phyloP scores from a whole-genome alignment of 2,888 invertebrate genomes.

The Panopea generosa region DNA sequence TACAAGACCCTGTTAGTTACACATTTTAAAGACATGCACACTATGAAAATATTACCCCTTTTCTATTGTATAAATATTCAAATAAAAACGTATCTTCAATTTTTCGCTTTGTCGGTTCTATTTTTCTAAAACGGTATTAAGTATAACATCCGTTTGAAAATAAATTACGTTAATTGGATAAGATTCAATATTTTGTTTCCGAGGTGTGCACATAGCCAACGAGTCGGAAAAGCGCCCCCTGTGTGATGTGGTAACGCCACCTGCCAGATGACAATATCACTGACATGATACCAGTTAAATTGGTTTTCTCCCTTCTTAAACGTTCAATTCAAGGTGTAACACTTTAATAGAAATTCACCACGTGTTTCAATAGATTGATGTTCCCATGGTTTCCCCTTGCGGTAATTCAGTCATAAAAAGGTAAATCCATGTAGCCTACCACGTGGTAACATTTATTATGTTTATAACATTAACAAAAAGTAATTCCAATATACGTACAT shows the following conservation, averaged over 20 bases:
- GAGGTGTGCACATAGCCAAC: constrained; percentile 29
- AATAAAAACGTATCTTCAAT: constrained; percentile 18
- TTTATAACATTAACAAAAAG: no score
- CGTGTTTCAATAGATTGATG: constrained; percentile 2
- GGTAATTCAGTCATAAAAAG: no score
- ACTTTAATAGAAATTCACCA: constrained; percentile 10
- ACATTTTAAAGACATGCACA: constrained; percentile 1
- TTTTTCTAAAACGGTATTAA: no score
- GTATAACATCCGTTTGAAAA: constrained; percentile 20
- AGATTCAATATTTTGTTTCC: constrained; percentile 30
- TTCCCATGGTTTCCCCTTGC: constrained; percentile 3
- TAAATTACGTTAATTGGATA: constrained; percentile 30
- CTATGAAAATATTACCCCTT: not conserved
- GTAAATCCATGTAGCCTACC: no score
- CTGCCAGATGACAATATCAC: constrained; percentile 37
- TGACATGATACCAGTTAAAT: constrained; percentile 54
- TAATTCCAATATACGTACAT: no score
- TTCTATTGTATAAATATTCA: constrained; percentile 23
- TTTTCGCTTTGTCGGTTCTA: constrained; percentile 8
- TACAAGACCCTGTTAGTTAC: not conserved
- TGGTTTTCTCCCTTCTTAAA: constrained; percentile 36
- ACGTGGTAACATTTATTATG: no score
- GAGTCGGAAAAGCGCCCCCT: constrained; percentile 28
- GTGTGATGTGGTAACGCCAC: constrained; percentile 50
- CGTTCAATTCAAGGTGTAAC: constrained; percentile 3